Base-by-base conservation (phyloP, 2,113 vertebrate genomes). In the Chloropsis hardwickii region DNA sequence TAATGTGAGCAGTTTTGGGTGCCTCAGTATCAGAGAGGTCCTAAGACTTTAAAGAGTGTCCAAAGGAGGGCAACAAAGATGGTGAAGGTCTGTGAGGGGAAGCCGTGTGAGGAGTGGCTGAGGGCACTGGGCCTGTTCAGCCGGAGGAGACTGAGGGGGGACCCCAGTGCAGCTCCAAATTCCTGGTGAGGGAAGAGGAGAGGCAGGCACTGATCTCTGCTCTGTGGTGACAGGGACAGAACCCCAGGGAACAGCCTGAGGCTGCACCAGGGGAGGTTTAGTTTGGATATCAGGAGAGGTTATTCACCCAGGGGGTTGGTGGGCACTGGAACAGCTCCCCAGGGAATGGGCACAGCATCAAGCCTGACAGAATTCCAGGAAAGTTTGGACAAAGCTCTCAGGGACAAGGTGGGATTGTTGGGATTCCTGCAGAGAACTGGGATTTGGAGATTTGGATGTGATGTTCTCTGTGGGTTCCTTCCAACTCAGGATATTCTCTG, bases 351-450 rank as follows among this genome's bases (percentile, higher is more conserved):
- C 35, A 42, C 50, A 42, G 14, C 65, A 42, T 10, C 42, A 40
- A 51, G 0, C 13, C 28, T 5, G 5, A 2, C 1, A 6, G 27
- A 60, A 11, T 2, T 53, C 45, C 6, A 47, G n/a, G 2, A 51
- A 3, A 0, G 0, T 67, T 40, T 27, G 20, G 9, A 22, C n/a
- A 47, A 19, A 0, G 6, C 4, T 39, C 20, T 67, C 61, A 40
- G 5, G 5, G 0, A 25, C 5, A 5, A 1, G 5, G 7, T 28
- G 8, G 11, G 20, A 29, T n/a, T 40, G 5, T 10, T 60, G 7
- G 11, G 6, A 20, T 40, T 53, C 6, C 14, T 48, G 11, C 27
- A 14, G 10, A 69, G 61, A 9, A 22, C 29, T 29, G 12, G 4
- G 29, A 47, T 45, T 37, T 50, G 10, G 18, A 65, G 29, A 47